Evolutionary conservation across 1,140 invertebrate species (phyloP).

Genomic region (Meloidogyne chitwoodi): DNA sequence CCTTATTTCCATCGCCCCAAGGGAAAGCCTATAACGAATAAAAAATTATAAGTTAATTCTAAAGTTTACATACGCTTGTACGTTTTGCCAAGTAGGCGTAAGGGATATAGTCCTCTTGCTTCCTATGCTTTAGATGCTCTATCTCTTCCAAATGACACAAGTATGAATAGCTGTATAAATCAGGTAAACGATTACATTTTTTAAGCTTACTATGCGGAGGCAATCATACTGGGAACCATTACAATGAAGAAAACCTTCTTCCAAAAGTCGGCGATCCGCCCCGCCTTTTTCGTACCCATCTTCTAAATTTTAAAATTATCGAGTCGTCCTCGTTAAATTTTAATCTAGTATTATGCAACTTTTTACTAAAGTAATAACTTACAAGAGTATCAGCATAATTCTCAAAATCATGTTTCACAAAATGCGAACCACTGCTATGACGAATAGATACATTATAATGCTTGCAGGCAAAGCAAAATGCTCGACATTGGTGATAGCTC

Average conservation of each 20-base stretch:
- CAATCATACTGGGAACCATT: slow-evolving; percentile 25
- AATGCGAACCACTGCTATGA: neutral
- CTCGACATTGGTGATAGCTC: neutral
- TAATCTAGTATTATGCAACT: neutral
- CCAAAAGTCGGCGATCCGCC: slow-evolving; percentile 16
- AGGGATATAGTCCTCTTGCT: slow-evolving; percentile 33
- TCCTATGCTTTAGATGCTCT: slow-evolving; percentile 18
- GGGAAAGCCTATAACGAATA: slow-evolving; percentile 55
- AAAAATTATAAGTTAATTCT: neutral
- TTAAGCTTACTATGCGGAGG: slow-evolving; percentile 8
- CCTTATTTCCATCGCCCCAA: slow-evolving; percentile 62
- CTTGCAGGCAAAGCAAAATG: neutral
- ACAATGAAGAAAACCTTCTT: slow-evolving; percentile 32
- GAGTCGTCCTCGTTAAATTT: neutral
- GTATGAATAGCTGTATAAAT: slow-evolving; percentile 25
- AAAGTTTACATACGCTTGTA: neutral
- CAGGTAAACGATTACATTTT: neutral
- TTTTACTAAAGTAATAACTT: neutral
- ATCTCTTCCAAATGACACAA: slow-evolving; percentile 24
- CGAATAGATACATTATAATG: neutral
- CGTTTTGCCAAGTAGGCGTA: slow-evolving; percentile 38
- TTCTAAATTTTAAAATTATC: neutral
- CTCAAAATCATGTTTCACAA: neutral
- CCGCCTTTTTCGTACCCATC: neutral
- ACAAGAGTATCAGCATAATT: neutral